Evolutionary conservation across 2,888 invertebrate species (phyloP), one percentile per base, ranked within the genome.

Genomic region (Diplazon laetatorius): DNA sequence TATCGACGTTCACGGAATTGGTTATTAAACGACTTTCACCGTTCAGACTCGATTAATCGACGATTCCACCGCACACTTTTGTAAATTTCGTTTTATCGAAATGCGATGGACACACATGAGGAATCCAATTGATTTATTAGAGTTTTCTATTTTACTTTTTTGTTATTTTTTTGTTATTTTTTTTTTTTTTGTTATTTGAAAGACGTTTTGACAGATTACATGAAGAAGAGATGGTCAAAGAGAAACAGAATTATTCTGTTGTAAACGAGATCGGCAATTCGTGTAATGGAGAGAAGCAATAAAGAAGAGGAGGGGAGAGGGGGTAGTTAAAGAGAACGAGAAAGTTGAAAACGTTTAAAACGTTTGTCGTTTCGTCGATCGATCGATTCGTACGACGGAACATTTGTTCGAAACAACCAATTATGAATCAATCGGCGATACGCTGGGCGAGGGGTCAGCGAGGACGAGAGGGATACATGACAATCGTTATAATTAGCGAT

Each of bases 1-100:
- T 86, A 88, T 86, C 88, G 89, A 88, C 88, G 84, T 88, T 85
- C 84, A 86, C 87, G 86, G 88, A 88, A 89, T 88, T 88, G 88
- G 86, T 88, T 88, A 88, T 89, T 88, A 89, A 89, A 86, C 86
- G 84, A 82, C 80, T 82, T 65, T 66, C 60, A 42, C 52, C 50
- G 44, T 70, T 52, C 62, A n/a, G 70, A 78, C 78, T 65, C 74
- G 50, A 81, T 78, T 22, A 62, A 59, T 76, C 42, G 46, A 35
- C 9, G 44, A 42, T n/a, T 14, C 44, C 57, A 63, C 68, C 16
- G n/a, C n/a, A n/a, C n/a, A 42, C 55, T n/a, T 76, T 62, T 30
- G 39, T 63, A 55, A 25, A 42, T 69, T n/a, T 25, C 46, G n/a
- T 18, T 69, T 22, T 3, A 22, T 48, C 14, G 37, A 8, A 37